A percentile compares a stretch with the other conserved stretches of the same genome.
Conservation (phyloP, 2,113 vertebrate species). For the Caloenas nicobarica region DNA sequence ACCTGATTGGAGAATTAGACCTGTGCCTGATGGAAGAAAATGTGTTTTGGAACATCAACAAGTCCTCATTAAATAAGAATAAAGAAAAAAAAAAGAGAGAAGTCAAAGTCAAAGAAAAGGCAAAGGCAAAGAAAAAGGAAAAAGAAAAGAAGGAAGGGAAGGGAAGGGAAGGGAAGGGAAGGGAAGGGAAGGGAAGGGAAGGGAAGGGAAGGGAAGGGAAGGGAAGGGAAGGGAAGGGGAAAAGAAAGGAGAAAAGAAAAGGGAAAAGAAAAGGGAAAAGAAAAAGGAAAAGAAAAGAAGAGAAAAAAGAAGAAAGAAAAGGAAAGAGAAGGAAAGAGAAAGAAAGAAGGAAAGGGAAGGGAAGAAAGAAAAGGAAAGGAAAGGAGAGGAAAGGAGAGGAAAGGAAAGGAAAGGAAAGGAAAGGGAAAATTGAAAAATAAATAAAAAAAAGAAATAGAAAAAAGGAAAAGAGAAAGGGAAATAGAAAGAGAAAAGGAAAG, state of each 20-base stretch:
- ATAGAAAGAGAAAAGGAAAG: too few relatives aligned
- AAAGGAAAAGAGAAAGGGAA: too few relatives aligned
- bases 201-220: neutral
- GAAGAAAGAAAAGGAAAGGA: neutral
- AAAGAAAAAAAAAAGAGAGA: neutral
- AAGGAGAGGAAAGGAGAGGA: neutral
- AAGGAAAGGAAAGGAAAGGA: neutral
- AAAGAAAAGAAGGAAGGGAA: neutral
- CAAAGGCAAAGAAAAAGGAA: neutral
- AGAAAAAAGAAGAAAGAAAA: neutral
- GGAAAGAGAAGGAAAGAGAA: neutral
- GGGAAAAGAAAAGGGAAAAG: neutral
- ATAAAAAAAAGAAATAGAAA: too few relatives aligned
- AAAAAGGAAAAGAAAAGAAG: neutral
- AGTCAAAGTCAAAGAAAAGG: neutral
- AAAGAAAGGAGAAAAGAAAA: accelerated
- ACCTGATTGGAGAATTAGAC: neutral
- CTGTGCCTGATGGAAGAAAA: neutral
- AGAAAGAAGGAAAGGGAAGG: too few relatives aligned
- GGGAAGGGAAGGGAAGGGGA: too few relatives aligned
- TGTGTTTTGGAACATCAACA: neutral
- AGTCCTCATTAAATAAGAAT: neutral
- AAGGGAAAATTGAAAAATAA: neutral
- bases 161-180: too few relatives aligned
- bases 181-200: too few relatives aligned